These are phyloP conservation scores for Epinephelus cyanopodus DNA, from an alignment of 2,113 vertebrate genomes.

Conservation along the genomic window DNA sequence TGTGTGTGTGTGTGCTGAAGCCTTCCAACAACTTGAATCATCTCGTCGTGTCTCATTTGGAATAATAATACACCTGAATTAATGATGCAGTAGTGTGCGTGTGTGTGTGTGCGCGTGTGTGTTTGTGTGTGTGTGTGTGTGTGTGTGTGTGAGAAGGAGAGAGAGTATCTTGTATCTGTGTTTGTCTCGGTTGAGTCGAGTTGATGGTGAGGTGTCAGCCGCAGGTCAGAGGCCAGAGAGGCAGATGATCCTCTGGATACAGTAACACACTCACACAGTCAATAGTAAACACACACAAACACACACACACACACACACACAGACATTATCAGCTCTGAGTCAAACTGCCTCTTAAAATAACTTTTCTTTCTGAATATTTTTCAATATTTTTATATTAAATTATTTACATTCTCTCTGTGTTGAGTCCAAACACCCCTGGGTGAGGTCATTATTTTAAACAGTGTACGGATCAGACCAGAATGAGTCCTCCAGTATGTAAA, in stretches of 20 bases:
- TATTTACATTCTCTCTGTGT: not conserved
- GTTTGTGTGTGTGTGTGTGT: not conserved
- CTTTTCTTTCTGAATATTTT: not conserved
- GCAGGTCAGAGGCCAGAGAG: conserved; percentile 27
- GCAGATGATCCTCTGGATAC: conserved; percentile 9
- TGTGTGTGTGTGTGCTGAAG: not conserved
- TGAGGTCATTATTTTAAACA: too few relatives aligned
- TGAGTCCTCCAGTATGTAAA: not conserved
- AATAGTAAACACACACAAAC: not conserved
- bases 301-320: not conserved
- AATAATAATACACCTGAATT: conserved; percentile 24
- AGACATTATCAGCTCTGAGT: not conserved
- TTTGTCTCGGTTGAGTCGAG: not conserved
- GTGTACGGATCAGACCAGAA: not conserved
- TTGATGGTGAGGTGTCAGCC: not conserved
- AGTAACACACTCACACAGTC: not conserved
- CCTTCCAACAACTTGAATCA: not conserved
- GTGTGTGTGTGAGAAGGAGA: not conserved
- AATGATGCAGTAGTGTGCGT: conserved; percentile 4
- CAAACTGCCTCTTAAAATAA: not conserved
- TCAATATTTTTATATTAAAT: not conserved
- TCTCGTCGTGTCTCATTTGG: conserved; percentile 8
- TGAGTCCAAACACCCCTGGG: too few relatives aligned
- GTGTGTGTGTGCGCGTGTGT: not conserved
- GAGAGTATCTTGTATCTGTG: conserved; percentile 9